A percentile compares a stretch with the other conserved stretches of the same genome.
Evolutionary conservation across 2,113 vertebrate species (phyloP).

Genomic region (Elachura formosa): DNA sequence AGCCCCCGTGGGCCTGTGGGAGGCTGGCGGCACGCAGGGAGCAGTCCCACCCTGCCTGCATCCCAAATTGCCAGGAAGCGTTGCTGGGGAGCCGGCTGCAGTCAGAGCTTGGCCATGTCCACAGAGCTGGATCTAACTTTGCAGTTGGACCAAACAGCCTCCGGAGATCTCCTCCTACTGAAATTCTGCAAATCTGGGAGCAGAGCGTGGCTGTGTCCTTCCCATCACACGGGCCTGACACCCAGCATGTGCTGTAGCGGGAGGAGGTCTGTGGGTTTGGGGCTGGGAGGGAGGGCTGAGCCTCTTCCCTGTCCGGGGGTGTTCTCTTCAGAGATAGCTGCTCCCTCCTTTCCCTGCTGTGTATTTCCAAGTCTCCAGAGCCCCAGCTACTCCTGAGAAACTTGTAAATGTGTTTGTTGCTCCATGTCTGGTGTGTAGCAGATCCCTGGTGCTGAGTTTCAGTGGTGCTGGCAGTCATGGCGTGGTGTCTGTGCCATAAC

Average conservation of each 20-base stretch:
- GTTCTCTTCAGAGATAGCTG: background rate
- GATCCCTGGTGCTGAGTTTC: background rate
- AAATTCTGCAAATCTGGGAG: constrained; percentile 18
- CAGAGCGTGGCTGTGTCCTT: constrained; percentile 8
- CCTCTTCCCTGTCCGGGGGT: background rate
- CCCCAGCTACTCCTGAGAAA: background rate
- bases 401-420: background rate
- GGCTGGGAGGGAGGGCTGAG: constrained; percentile 10
- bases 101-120: background rate
- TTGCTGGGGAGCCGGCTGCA: background rate
- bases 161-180: constrained; percentile 35
- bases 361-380: background rate
- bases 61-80: constrained; percentile 24
- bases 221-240: background rate
- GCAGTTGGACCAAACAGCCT: background rate
- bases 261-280: background rate
- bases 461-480: background rate
- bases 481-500: background rate
- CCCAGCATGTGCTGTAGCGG: background rate
- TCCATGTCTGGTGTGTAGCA: background rate
- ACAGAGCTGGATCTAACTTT: background rate
- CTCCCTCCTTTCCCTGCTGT: background rate
- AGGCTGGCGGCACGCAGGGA: constrained; percentile 20
- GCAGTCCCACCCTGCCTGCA: constrained; percentile 48
- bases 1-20: constrained; percentile 31